Conservation (phyloP, 2,113 vertebrate genomes). For the Crocuta crocuta region DNA sequence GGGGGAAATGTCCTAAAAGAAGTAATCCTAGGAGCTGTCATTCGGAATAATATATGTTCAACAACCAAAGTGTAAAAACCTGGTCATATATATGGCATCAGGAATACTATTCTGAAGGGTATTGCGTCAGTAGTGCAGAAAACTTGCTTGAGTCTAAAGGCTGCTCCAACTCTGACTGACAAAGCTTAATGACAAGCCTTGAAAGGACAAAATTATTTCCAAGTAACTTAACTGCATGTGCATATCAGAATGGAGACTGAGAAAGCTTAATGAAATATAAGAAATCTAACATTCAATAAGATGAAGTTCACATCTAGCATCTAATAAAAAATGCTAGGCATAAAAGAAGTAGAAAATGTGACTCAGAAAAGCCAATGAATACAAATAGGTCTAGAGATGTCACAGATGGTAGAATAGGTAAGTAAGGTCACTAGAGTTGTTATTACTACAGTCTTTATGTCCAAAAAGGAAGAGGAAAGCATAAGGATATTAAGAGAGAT, state of each 20-base stretch:
- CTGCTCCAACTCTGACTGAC: background rate
- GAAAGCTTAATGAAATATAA: background rate
- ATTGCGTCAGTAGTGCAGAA: background rate
- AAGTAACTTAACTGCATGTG: background rate
- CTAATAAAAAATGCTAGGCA: background rate
- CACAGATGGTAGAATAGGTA: background rate
- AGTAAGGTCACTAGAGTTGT: background rate
- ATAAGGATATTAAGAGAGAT: background rate
- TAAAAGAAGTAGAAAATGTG: background rate
- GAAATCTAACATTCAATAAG: background rate
- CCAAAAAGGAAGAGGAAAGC: background rate
- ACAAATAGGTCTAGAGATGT: background rate
- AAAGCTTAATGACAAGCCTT: background rate
- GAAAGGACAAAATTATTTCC: background rate
- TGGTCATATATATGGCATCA: background rate
- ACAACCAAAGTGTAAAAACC: background rate
- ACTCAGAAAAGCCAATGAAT: background rate
- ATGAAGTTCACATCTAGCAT: background rate
- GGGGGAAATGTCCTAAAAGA: background rate
- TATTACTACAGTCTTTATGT: background rate
- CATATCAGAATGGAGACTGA: background rate
- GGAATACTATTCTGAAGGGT: background rate
- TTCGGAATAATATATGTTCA: background rate
- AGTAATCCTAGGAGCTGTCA: background rate
- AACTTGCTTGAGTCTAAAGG: slow-evolving; percentile 2